Evolutionary conservation across 2,113 vertebrate species (phyloP), one percentile per base, ranked within the genome.

Genomic region (Aphyosemion australe): DNA sequence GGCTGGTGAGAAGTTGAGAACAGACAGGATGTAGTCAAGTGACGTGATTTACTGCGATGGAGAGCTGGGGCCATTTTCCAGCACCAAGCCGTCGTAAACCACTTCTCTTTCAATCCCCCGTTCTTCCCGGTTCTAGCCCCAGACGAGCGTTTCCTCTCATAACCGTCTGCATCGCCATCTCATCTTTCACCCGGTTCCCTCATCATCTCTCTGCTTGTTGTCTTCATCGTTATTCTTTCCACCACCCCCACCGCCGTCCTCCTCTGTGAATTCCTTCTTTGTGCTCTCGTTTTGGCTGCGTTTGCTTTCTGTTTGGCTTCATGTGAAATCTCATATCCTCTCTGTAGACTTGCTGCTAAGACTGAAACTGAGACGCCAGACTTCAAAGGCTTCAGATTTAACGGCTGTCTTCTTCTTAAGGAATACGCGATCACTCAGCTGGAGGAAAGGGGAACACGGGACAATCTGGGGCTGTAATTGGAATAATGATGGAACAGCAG

Each of bases 11-110:
- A 84, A 74, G 73, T 76, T 59, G 64, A 78, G 79, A 78, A 76
- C 79, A 80, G 80, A 74, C 87, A 86, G 82, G 87, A 86, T 79
- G 85, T 73, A 79, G 80, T 83, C 76, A 26, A 76, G 67, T 72
- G 85, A 86, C 74, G 71, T 79, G 71, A 87, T 88, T 87, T 78
- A 84, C 56, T 66, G 48, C 55, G 46, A 78, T 41, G 58, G 56
- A 56, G 58, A 69, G 21, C 55, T 0, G 12, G 45, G 48, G 78
- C 45, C 37, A 8, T 57, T 45, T 82, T 75, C 53, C 77, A 55
- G 56, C 67, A 41, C 67, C 70, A 68, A 65, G 52, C 48, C 42
- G 0, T 52, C 20, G 14, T 74, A 73, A 84, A 76, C 52, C 47
- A 76, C 69, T 84, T 61, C 6, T 61, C 49, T 71, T 71, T 47